A percentile compares a stretch with the other conserved stretches of the same genome.
Evolutionary conservation across 2,797 vertebrate species (phyloP).

Genomic region (Syngnathus rostellatus): DNA sequence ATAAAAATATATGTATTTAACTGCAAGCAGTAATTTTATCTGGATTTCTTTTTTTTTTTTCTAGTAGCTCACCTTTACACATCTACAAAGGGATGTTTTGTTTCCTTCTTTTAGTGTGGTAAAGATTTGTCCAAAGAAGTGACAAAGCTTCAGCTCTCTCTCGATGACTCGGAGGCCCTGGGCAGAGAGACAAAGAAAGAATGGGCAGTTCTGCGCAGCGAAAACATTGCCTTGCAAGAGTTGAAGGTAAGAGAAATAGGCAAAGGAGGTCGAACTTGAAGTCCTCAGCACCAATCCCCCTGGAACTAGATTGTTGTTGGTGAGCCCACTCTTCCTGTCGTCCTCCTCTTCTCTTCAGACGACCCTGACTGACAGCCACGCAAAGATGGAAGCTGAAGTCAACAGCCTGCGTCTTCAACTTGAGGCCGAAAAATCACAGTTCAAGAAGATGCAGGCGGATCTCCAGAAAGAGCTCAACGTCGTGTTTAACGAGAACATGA

Average conservation of each 20-base stretch:
- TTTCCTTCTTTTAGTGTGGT: slow-evolving; percentile 57
- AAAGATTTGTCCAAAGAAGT: slow-evolving; percentile 74
- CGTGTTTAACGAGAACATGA: slow-evolving; percentile 78
- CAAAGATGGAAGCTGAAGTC: slow-evolving; percentile 52
- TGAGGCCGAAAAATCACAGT: slow-evolving; percentile 47
- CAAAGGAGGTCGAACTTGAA: no score
- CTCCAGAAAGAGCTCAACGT: slow-evolving; percentile 66
- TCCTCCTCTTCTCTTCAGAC: slow-evolving; percentile 29
- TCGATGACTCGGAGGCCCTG: slow-evolving; percentile 76
- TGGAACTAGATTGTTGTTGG: not conserved
- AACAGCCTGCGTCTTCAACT: slow-evolving; percentile 46
- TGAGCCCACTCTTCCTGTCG: not conserved
- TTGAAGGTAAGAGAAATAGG: slow-evolving; percentile 36
- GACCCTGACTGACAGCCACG: slow-evolving; percentile 32
- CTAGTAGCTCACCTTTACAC: no score
- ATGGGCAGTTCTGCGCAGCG: slow-evolving; percentile 79
- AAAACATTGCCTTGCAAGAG: slow-evolving; percentile 77
- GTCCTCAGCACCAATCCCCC: no score
- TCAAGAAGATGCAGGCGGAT: slow-evolving; percentile 61
- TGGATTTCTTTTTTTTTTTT: no score
- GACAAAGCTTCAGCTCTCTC: slow-evolving; percentile 72
- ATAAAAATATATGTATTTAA: no score
- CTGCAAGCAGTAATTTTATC: no score
- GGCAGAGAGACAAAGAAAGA: slow-evolving; percentile 84
- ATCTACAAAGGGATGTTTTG: not conserved